phyloP scores from a whole-genome alignment of 2,888 invertebrate species.

The Oxystoma pomonae region DNA sequence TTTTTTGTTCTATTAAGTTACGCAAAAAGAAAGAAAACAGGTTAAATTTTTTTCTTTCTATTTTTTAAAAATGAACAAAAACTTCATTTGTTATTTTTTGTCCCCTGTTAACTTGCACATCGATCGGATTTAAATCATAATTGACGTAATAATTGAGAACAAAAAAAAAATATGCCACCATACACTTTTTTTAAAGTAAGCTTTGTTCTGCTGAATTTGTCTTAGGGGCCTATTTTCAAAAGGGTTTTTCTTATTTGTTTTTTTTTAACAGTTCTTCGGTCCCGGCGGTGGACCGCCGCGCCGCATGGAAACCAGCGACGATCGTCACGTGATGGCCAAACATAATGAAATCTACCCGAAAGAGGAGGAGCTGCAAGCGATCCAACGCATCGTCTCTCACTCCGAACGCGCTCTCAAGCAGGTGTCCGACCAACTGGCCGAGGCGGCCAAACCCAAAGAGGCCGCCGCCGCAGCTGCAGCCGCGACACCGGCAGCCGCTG shows the following conservation, averaged over 20 bases:
- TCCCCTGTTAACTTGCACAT: no score
- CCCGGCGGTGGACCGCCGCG: slow-evolving; percentile 57
- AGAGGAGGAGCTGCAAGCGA: slow-evolving; percentile 82
- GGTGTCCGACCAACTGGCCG: slow-evolving; percentile 85
- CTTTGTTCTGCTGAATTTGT: no score
- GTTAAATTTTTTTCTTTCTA: no score
- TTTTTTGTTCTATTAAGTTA: no score
- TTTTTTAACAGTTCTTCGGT: slow-evolving; percentile 37
- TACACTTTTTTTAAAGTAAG: no score
- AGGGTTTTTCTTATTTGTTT: slow-evolving; percentile 3
- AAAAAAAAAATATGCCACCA: no score
- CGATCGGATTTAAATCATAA: no score
- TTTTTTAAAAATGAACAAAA: no score
- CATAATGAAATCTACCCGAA: slow-evolving; percentile 93
- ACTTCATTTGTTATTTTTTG: no score
- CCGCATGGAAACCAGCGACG: slow-evolving; percentile 90
- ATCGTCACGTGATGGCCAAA: slow-evolving; percentile 89
- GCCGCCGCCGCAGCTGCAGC: slow-evolving; percentile 19
- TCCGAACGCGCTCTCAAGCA: slow-evolving; percentile 92
- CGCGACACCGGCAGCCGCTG: slow-evolving; percentile 51
- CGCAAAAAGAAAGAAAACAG: no score
- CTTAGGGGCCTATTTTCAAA: no score
- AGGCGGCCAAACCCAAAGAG: slow-evolving; percentile 47
- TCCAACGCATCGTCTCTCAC: slow-evolving; percentile 89
- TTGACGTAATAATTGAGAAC: no score